phyloP scores from a whole-genome alignment of 2,888 invertebrate species.

The Pyralis farinalis region DNA sequence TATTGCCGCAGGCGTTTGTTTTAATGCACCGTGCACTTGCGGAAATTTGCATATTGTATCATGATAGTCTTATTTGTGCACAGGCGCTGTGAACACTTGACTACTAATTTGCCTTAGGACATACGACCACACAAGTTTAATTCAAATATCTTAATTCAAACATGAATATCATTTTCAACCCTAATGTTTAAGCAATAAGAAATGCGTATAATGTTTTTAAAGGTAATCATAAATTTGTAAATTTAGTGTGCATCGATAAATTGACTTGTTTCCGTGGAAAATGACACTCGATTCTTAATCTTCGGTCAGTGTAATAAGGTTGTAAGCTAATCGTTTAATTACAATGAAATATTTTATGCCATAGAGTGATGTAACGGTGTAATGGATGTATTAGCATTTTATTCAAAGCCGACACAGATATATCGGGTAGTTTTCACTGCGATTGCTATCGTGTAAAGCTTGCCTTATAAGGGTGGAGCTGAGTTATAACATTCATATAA shows the following conservation, averaged over 20 bases:
- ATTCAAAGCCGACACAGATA: not conserved
- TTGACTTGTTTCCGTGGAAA: not conserved
- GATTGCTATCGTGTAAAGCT: not conserved
- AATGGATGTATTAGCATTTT: not conserved
- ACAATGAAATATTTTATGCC: not conserved
- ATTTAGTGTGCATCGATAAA: not conserved
- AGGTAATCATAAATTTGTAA: too few relatives aligned
- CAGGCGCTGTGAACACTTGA: slow-evolving; percentile 33
- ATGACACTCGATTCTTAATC: not conserved
- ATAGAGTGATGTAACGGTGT: not conserved
- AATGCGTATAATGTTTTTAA: too few relatives aligned
- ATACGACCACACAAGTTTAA: slow-evolving; percentile 11
- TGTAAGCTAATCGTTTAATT: not conserved
- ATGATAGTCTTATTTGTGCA: slow-evolving; percentile 18
- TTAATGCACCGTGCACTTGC: not conserved
- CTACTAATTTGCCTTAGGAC: slow-evolving; percentile 45
- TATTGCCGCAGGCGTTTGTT: not conserved
- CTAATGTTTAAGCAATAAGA: too few relatives aligned
- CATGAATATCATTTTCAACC: too few relatives aligned
- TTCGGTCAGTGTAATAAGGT: not conserved
- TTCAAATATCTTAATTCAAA: not conserved
- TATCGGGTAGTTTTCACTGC: not conserved
- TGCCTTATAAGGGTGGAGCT: not conserved
- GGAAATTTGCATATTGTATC: not conserved
- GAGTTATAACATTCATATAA: too few relatives aligned